Evolutionary conservation across 2,113 vertebrate species (phyloP).

Genomic region (Hippocampus guttulatus): DNA sequence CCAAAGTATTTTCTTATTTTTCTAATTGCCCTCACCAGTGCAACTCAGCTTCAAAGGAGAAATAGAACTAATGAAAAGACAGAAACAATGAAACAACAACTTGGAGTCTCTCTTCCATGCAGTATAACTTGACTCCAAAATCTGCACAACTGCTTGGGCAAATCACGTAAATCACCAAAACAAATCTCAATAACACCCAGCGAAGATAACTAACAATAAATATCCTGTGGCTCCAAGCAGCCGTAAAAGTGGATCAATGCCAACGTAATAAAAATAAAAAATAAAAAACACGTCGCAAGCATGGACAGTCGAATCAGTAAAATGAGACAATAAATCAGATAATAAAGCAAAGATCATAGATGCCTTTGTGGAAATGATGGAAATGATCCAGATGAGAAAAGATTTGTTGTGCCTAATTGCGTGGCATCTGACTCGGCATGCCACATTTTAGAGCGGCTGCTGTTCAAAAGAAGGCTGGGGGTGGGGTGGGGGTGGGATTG

Average conservation of each 20-base stretch:
- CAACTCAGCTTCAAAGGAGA: not conserved
- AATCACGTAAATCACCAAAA: not conserved
- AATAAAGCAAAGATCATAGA: not conserved
- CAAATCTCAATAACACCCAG: constrained; percentile 9
- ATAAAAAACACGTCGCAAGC: not conserved
- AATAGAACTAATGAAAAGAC: constrained; percentile 1
- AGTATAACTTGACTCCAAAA: not conserved
- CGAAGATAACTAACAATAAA: constrained; percentile 5
- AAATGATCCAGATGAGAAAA: not conserved
- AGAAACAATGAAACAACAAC: constrained; percentile 1
- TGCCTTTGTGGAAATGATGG: not conserved
- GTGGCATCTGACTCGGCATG: constrained; percentile 1
- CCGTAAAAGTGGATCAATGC: not conserved
- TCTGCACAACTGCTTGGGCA: not conserved
- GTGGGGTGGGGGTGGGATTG: too few species aligned
- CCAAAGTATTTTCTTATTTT: constrained; percentile 6
- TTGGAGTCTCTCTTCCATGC: not conserved
- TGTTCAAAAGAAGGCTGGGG: not conserved
- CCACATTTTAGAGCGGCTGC: not conserved
- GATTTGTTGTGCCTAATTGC: not conserved
- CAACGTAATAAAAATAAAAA: not conserved
- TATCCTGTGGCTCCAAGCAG: not conserved
- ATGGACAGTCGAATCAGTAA: not conserved
- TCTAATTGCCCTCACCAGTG: not conserved
- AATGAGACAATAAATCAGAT: not conserved